Evolutionary conservation across 2,888 invertebrate genomes (phyloP).

Genomic region (Agrilus cyanescens): DNA sequence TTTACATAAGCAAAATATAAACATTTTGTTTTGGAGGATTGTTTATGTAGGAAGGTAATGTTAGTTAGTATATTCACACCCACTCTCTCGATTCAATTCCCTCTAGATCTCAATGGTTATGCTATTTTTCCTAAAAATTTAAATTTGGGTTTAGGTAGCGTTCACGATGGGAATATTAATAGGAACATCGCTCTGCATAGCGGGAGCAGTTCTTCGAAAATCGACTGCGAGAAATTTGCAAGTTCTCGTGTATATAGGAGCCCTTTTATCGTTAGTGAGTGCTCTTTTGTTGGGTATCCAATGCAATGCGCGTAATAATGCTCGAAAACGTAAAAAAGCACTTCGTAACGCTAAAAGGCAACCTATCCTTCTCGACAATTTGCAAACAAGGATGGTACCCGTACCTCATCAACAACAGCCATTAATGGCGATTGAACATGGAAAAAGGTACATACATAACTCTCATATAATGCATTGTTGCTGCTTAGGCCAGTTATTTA

Average conservation of each 20-base stretch:
- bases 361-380: conserved; percentile 27
- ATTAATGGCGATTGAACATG: conserved; percentile 14
- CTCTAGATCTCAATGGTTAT: neutral
- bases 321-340: conserved; percentile 26
- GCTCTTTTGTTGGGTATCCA: conserved; percentile 50
- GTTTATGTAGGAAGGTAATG: too few relatives aligned
- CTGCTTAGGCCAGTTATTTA: neutral
- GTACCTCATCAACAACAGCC: conserved; percentile 17
- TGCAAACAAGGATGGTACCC: conserved; percentile 15
- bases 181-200: conserved; percentile 52
- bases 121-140: neutral
- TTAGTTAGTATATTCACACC: neutral
- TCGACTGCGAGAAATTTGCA: conserved; percentile 53
- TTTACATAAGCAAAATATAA: too few relatives aligned
- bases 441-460: conserved; percentile 12
- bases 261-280: conserved; percentile 50
- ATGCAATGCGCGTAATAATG: conserved; percentile 43
- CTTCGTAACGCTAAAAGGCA: conserved; percentile 25
- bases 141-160: conserved; percentile 40
- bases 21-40: too few relatives aligned
- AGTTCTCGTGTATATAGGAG: conserved; percentile 55
- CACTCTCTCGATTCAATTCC: neutral
- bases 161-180: conserved; percentile 55
- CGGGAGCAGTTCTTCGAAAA: conserved; percentile 49
- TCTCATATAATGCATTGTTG: neutral